Evolutionary conservation across 2,888 invertebrate species (phyloP).

Genomic region (Prosopocoilus inquinatus): DNA sequence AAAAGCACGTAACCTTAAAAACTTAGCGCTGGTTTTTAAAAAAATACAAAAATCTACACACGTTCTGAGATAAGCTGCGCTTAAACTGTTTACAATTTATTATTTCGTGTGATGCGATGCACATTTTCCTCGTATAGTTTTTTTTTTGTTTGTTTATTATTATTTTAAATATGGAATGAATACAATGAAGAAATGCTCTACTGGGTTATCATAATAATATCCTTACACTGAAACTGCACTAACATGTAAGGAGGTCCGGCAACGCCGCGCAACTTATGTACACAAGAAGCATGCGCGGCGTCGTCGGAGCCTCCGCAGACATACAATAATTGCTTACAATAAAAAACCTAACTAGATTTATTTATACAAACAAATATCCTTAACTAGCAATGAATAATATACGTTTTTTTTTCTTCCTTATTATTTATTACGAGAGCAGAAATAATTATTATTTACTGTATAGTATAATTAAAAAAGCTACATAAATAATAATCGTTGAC

Average conservation of each 20-base stretch:
- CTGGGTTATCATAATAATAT: slow-evolving; percentile 40
- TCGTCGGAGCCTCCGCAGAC: slow-evolving; percentile 40
- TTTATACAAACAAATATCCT: slow-evolving; percentile 52
- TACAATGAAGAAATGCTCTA: slow-evolving; percentile 45
- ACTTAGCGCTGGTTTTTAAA: slow-evolving; percentile 44
- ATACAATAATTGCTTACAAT: slow-evolving; percentile 48
- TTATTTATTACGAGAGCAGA: slow-evolving; percentile 18
- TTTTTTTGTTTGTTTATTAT: slow-evolving; percentile 23
- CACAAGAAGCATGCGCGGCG: slow-evolving; percentile 13
- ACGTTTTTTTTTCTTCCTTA: slow-evolving; percentile 31
- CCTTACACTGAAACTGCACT: slow-evolving; percentile 47
- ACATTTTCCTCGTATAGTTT: slow-evolving; percentile 6
- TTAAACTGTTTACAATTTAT: slow-evolving; percentile 36
- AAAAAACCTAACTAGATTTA: slow-evolving; percentile 51
- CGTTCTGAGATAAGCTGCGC: slow-evolving; percentile 26
- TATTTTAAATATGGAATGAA: slow-evolving; percentile 44
- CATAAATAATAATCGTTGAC: slow-evolving; percentile 41
- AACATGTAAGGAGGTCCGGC: slow-evolving; percentile 41
- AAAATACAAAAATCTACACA: slow-evolving; percentile 53
- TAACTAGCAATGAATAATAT: slow-evolving; percentile 50
- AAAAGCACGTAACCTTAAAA: slow-evolving; percentile 40
- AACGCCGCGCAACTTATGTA: slow-evolving; percentile 17
- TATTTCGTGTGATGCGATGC: slow-evolving; percentile 43
- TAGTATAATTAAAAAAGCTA: slow-evolving; percentile 40
- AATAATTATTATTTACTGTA: slow-evolving; percentile 26